Base-by-base conservation (phyloP, 1,140 invertebrate genomes). In the Polyergus mexicanus region DNA sequence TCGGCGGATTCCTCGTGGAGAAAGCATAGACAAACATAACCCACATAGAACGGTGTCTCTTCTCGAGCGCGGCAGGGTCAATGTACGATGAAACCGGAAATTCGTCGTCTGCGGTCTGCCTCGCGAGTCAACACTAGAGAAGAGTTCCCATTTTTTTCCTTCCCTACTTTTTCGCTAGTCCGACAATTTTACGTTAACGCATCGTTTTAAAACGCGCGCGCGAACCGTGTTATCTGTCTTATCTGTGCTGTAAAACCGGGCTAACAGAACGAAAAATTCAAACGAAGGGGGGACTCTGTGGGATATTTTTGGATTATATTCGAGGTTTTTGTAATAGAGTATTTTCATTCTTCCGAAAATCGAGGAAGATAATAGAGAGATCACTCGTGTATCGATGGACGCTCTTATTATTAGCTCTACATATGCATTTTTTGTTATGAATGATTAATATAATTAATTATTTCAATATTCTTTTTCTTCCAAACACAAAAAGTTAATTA, bases 11-110 rank as follows among this genome's bases (percentile, higher is more conserved):
- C 56, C 69, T 74, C 25, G 54, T 32, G 41, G 78, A 83, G 78
- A 83, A 83, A 83, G 78, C 78, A 83, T 83, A 83, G 78, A 83
- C 68, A 83, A 83, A 83, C 68, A 83, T 83, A 83, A 83, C 78
- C 68, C 32, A 83, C 68, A 83, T 83, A 83, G 78, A 83, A 83
- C 78, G 78, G 78, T 74, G 78, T 74, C 78, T 58, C 47, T 19
- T 51, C 68, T 44, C 54, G 78, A 83, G 66, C 78, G 54, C 66
- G 51, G 51, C 54, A 51, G 51, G 78, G 78, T 83, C 68, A 83
- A 83, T 11, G 78, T 35, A 83, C 68, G 78, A 83, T n/a, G 66
- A 74, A 74, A 83, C 78, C 78, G 78, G 78, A 83, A 83, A 83
- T 83, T 83, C 78, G 78, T 71, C 66, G 68, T 83, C 66, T 83